phyloP scores from a whole-genome alignment of 2,797 vertebrate genomes.

The Octomys mimax region DNA sequence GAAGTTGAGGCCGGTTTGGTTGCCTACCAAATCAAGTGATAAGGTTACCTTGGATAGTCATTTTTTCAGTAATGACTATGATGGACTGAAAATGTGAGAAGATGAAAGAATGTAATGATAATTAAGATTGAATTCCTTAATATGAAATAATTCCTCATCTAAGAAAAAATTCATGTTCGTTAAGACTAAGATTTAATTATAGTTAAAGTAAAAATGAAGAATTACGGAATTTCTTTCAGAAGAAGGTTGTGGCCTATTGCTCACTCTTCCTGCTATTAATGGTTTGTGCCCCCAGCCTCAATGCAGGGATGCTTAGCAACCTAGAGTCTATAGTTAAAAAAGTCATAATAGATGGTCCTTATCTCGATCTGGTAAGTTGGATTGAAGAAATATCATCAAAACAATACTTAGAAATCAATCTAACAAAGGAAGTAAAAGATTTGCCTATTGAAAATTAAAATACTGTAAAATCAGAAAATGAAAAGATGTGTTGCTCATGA shows the following conservation, averaged over 20 bases:
- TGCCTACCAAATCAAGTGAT: not conserved
- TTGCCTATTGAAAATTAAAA: too few species aligned
- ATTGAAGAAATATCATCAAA: too few species aligned
- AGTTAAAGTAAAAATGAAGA: slow-evolving; percentile 32
- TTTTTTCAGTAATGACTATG: not conserved
- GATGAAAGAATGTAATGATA: not conserved
- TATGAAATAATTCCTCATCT: slow-evolving; percentile 8
- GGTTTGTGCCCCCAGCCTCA: not conserved
- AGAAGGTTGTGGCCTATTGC: not conserved
- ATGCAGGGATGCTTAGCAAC: not conserved
- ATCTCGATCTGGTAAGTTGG: too few species aligned
- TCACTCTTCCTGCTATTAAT: not conserved
- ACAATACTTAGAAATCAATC: too few species aligned
- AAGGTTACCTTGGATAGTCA: not conserved
- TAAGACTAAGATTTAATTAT: slow-evolving; percentile 43
- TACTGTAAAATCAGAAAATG: too few species aligned
- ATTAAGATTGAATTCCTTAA: not conserved
- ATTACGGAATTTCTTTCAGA: not conserved
- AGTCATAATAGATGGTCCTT: too few species aligned
- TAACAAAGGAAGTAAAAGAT: too few species aligned
- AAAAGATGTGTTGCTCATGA: too few species aligned
- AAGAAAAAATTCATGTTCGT: not conserved
- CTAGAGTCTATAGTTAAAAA: not conserved
- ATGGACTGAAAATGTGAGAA: slow-evolving; percentile 1
- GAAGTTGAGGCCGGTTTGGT: not conserved